Evolutionary conservation across 2,113 vertebrate genomes (phyloP).

Genomic region (Spea multiplicata): DNA sequence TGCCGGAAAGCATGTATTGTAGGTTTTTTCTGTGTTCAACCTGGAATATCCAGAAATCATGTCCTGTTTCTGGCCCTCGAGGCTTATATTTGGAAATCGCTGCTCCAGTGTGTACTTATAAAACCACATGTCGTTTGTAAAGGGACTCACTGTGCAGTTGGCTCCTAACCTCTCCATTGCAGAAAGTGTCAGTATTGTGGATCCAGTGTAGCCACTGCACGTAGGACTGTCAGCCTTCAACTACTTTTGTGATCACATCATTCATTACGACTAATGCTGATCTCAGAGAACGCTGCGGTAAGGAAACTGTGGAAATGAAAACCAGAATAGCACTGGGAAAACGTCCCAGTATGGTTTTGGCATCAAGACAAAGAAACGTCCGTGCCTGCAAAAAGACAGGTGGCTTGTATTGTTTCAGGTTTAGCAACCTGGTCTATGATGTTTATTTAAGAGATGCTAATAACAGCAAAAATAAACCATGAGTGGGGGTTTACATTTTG

Average conservation of each 20-base stretch:
- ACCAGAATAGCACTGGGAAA: background rate
- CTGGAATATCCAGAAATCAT: too few relatives aligned
- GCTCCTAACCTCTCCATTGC: background rate
- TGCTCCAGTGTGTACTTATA: too few relatives aligned
- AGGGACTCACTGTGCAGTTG: background rate
- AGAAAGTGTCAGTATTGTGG: background rate
- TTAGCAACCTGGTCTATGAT: slow-evolving; percentile 14
- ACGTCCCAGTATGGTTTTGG: slow-evolving; percentile 6
- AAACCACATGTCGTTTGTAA: too few relatives aligned
- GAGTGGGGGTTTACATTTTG: too few relatives aligned
- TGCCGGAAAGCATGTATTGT: too few relatives aligned
- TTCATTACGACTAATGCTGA: background rate
- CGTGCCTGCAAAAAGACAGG: slow-evolving; percentile 36
- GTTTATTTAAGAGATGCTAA: slow-evolving; percentile 26
- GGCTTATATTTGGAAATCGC: too few relatives aligned
- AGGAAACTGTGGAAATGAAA: background rate
- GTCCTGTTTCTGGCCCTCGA: too few relatives aligned
- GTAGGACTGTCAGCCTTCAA: background rate
- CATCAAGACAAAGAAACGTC: background rate
- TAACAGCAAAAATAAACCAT: background rate
- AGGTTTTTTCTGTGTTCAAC: too few relatives aligned
- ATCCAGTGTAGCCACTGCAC: background rate
- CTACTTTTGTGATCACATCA: slow-evolving; percentile 3
- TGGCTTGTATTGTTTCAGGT: slow-evolving; percentile 33
- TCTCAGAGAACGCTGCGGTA: background rate